phyloP scores from a whole-genome alignment of 23 tunicate species.

The Halocynthia aurantium region DNA sequence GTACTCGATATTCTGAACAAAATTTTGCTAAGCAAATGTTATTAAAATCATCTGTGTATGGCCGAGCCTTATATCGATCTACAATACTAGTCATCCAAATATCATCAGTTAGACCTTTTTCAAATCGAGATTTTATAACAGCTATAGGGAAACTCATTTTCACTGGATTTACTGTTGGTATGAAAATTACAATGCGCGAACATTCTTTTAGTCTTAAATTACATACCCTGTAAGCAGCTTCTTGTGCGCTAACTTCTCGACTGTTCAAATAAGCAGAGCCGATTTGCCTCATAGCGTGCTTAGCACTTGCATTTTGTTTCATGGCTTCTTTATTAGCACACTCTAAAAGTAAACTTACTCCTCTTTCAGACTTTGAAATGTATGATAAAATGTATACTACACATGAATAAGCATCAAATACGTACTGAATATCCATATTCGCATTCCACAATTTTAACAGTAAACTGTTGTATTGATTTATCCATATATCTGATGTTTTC shows the following conservation, averaged over 20 bases:
- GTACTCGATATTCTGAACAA: too few species aligned
- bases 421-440: constrained; percentile 23
- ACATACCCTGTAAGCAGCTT: not conserved
- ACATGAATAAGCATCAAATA: constrained; percentile 9
- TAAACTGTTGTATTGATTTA: too few species aligned
- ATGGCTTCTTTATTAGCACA: too few species aligned
- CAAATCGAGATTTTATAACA: not conserved
- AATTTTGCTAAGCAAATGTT: not conserved
- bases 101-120: not conserved
- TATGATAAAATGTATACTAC: constrained; percentile 12
- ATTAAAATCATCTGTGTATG: not conserved
- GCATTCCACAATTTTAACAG: constrained; percentile 24
- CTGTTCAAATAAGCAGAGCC: not conserved
- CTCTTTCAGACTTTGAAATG: constrained; percentile 15
- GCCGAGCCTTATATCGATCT: not conserved
- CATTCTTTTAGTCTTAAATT: not conserved
- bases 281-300: too few species aligned
- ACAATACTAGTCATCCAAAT: not conserved
- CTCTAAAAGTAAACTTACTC: not conserved
- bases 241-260: constrained; percentile 1
- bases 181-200: not conserved
- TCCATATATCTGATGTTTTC: too few species aligned
- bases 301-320: too few species aligned
- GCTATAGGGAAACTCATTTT: not conserved
- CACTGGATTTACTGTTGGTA: not conserved